A percentile compares a stretch with the other conserved stretches of the same genome.
These are phyloP conservation scores for Helleia helle DNA, from an alignment of 2,888 invertebrate genomes.

Conservation along the genomic window DNA sequence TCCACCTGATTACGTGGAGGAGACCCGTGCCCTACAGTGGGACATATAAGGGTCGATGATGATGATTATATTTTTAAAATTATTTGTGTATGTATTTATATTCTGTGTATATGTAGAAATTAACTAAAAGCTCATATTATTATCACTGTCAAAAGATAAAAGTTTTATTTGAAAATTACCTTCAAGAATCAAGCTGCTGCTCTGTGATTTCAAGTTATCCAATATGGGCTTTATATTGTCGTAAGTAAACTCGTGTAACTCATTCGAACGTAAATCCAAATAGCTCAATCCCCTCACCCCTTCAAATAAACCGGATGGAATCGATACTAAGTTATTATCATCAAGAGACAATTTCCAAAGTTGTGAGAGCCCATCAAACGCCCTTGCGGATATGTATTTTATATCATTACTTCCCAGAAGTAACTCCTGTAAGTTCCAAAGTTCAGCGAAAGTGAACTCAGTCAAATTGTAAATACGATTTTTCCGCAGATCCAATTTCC, in stretches of 20 bases:
- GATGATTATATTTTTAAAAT: too few relatives aligned
- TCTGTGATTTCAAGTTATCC: conserved; percentile 82
- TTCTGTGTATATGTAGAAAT: too few relatives aligned
- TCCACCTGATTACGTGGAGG: too few relatives aligned
- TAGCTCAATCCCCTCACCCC: conserved; percentile 81
- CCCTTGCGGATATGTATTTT: conserved; percentile 82
- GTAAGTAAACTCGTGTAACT: conserved; percentile 82
- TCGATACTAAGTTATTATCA: conserved; percentile 81
- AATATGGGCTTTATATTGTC: conserved; percentile 85
- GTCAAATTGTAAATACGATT: conserved; percentile 86
- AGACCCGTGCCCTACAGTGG: too few relatives aligned
- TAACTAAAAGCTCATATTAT: too few relatives aligned
- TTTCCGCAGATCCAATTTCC: conserved; percentile 80
- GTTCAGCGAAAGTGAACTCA: conserved; percentile 84
- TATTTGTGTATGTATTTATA: too few relatives aligned
- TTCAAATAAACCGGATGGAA: conserved; percentile 81
- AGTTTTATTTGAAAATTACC: conserved; percentile 76
- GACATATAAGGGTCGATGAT: too few relatives aligned
- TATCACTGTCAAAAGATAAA: too few relatives aligned
- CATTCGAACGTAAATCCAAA: conserved; percentile 85
- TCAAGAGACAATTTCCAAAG: conserved; percentile 81
- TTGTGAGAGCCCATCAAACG: conserved; percentile 83
- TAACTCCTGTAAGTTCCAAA: conserved; percentile 82
- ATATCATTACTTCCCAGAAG: conserved; percentile 80
- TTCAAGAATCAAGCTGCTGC: conserved; percentile 83